Conservation (phyloP, 2,888 invertebrate genomes). For the Eucera pruinosa region DNA sequence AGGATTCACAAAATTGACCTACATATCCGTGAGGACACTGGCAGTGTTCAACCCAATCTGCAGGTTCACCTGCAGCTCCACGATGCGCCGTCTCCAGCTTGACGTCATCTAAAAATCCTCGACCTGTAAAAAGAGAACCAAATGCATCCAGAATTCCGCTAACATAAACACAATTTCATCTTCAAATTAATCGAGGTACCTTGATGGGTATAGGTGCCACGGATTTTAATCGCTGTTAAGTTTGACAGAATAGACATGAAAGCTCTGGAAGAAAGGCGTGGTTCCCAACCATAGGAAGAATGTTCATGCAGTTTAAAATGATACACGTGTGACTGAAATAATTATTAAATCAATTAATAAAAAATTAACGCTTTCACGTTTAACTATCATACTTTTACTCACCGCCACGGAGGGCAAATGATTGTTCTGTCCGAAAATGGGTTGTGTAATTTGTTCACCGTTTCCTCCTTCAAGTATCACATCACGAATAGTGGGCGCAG, state of each 20-base stretch:
- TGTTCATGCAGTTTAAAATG: slow-evolving; percentile 96
- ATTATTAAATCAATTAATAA: slow-evolving; percentile 21
- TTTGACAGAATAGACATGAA: slow-evolving; percentile 97
- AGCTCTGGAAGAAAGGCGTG: slow-evolving; percentile 92
- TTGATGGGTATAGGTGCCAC: slow-evolving; percentile 94
- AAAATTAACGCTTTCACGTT: too few relatives aligned
- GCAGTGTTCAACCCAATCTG: slow-evolving; percentile 97
- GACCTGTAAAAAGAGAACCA: slow-evolving; percentile 82
- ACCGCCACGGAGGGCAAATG: slow-evolving; percentile 90
- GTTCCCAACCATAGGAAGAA: slow-evolving; percentile 96
- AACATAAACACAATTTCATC: background rate
- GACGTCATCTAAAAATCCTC: slow-evolving; percentile 96
- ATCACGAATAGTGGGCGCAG: slow-evolving; percentile 93
- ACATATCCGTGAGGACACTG: slow-evolving; percentile 93
- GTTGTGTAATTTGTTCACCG: slow-evolving; percentile 91
- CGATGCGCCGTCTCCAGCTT: slow-evolving; percentile 94
- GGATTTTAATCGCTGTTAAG: slow-evolving; percentile 96
- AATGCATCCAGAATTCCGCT: background rate
- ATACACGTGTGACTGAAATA: slow-evolving; percentile 89
- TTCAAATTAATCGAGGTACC: slow-evolving; percentile 84
- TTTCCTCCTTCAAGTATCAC: slow-evolving; percentile 94
- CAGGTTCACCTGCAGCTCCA: slow-evolving; percentile 91
- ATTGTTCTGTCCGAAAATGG: slow-evolving; percentile 97
- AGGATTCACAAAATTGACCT: slow-evolving; percentile 98
- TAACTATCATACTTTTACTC: slow-evolving; percentile 59